Percentiles rank a stretch among this genome's conserved stretches.
phyloP scores from a whole-genome alignment of 1,140 invertebrate species.

The Fopius arisanus region DNA sequence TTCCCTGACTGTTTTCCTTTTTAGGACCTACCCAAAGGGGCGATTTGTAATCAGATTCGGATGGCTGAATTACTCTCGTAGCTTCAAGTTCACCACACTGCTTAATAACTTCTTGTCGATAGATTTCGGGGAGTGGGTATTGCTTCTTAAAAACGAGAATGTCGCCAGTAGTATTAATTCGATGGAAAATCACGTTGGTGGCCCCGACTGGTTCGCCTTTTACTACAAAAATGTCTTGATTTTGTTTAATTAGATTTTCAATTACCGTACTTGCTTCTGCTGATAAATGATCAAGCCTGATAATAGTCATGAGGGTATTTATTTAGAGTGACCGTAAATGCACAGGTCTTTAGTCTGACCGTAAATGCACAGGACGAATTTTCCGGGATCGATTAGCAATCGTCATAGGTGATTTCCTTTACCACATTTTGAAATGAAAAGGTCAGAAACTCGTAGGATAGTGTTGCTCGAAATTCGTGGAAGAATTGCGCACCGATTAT shows the following conservation, averaged over 20 bases:
- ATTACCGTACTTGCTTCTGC: neutral
- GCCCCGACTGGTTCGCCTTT: neutral
- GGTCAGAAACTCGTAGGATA: no score
- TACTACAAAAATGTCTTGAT: neutral
- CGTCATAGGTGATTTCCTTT: neutral
- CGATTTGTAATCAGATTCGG: neutral
- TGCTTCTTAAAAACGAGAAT: neutral
- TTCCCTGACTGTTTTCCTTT: neutral
- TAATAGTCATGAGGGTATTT: neutral
- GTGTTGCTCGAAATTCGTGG: no score
- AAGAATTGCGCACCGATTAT: neutral
- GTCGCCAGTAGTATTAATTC: constrained; percentile 13
- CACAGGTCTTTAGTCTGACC: neutral
- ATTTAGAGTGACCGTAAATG: neutral
- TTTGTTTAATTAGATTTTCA: neutral
- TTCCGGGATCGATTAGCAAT: neutral
- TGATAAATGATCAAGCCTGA: neutral
- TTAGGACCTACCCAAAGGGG: constrained; percentile 15
- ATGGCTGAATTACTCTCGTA: constrained; percentile 9
- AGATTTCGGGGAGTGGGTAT: constrained; percentile 2
- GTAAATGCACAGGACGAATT: neutral
- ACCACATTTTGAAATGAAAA: neutral
- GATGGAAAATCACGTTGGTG: neutral
- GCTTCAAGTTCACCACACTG: constrained; percentile 10
- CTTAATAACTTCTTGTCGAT: constrained; percentile 19